Evolutionary conservation across 2,113 vertebrate species (phyloP), one percentile per base, ranked within the genome.

Genomic region (Microcebus tavaratra): DNA sequence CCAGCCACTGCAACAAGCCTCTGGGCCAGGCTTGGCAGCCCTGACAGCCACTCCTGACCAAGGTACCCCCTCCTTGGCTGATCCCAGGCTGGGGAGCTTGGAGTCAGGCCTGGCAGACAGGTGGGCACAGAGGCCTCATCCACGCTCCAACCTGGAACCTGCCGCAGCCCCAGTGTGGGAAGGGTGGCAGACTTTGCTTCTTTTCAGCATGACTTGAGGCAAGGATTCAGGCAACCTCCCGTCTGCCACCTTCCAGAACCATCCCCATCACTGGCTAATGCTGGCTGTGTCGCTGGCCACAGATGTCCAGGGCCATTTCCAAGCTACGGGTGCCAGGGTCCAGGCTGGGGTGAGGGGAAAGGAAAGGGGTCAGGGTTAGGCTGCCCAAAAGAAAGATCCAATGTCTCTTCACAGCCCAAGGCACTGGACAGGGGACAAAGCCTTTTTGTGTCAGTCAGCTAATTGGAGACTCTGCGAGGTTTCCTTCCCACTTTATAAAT

Each of bases 241-340:
- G n/a, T 29, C 2, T 4, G 18, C 36, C 45, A 88, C 61, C 84
- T 81, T 98, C 99, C 97, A 99, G 98, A 98, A 99, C 98, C 7
- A 98, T 99, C 65, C 98, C 99, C 95, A 98, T 99, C 98, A 99
- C 98, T 10, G 99, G 99, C 90, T 99, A 98, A 97, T 99, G 99
- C 96, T 99, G 97, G 99, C 99, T 0, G 98, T 98, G 75, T 98
- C 98, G 95, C 98, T 99, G 97, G 98, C 98, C 0, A 96, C 95
- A 48, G 99, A 99, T 95, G 97, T 98, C 73, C 98, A 99, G 95
- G 97, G 98, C 79, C 98, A 98, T n/a, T 99, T 99, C 92, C 97
- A 98, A 91, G 99, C 99, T 53, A 31, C 75, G 13, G 23, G 15
- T 92, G 59, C 23, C 17, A 53, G 59, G 63, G 36, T 42, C 25